Conservation (phyloP, 1,140 invertebrate genomes). For the Lordiphosa collinella region DNA sequence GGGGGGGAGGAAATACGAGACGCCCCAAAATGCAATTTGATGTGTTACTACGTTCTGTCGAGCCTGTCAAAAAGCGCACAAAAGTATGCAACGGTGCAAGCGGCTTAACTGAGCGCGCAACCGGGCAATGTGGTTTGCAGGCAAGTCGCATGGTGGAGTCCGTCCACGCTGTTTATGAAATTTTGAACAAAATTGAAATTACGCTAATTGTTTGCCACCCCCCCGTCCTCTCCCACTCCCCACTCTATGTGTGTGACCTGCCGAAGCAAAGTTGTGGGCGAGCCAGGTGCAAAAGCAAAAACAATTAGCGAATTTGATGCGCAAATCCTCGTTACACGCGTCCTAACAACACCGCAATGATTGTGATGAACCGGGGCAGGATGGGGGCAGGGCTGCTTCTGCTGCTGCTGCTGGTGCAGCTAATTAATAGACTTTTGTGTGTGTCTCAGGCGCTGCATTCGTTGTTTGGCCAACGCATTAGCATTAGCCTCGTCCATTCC, state of each 20-base stretch:
- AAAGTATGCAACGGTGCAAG: conserved; percentile 54
- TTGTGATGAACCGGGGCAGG: not conserved
- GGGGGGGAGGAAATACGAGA: not conserved
- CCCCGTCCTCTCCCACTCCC: conserved; percentile 1
- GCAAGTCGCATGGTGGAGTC: conserved; percentile 18
- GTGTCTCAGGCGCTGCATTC: conserved; percentile 32
- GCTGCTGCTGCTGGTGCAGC: conserved; percentile 34
- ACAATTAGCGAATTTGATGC: conserved; percentile 76
- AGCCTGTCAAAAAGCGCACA: conserved; percentile 57
- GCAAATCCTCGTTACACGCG: conserved; percentile 63
- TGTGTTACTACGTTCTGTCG: conserved; percentile 14
- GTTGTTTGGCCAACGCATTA: conserved; percentile 52
- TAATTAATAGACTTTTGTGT: conserved; percentile 63
- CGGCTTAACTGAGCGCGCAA: conserved; percentile 48
- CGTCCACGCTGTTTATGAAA: conserved; percentile 70
- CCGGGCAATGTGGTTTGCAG: conserved; percentile 5
- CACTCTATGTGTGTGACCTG: not conserved
- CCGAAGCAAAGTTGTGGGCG: conserved; percentile 1
- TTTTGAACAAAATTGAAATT: conserved; percentile 79
- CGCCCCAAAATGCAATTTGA: conserved; percentile 31
- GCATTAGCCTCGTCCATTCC: conserved; percentile 17
- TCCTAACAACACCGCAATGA: conserved; percentile 14
- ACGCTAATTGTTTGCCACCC: conserved; percentile 78
- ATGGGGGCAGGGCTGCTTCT: not conserved
- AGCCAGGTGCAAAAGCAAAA: conserved; percentile 41